Evolutionary conservation across 2,113 vertebrate species (phyloP), one percentile per base, ranked within the genome.

Genomic region (Pavo muticus): DNA sequence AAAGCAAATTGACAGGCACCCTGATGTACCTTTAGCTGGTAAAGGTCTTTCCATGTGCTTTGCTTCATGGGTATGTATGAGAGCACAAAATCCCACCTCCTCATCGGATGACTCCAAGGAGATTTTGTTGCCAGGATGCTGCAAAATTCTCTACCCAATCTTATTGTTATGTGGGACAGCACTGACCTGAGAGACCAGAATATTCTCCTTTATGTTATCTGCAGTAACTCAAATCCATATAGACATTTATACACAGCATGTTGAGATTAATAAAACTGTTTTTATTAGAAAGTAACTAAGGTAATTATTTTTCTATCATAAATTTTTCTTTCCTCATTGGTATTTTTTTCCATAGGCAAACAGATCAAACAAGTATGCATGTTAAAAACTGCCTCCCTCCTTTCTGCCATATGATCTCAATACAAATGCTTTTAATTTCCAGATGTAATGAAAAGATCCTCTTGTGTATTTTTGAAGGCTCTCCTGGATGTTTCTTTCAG

Each of bases 391-490:
- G 7, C 25, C 67, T 85, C n/a, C 10, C 14, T 83, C 30, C 14
- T 69, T 83, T 91, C 69, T 88, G 73, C 27, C 14, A 27, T 63
- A 68, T 18, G 9, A 86, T 60, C 25, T 75, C 64, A 91, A 74
- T 60, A 75, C 24, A 86, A 93, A 84, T 2, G 9, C 50, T 88
- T 91, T 81, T 64, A 81, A 92, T 95, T 95, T 94, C 42, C 60
- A 94, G 61, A 73, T 56, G 17, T 69, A 93, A 74, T 44, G 18
- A 81, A 71, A 86, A 90, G 37, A 91, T 57, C 10, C 56, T 71
- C 5, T 2, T 81, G 69, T 78, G 73, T 52, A 77, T 72, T 75
- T 86, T 40, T 25, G 78, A 90, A 91, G 25, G 56, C 27, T 80
- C 25, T 90, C 14, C 39, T 74, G 35, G 64, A 86, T 40, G 17